Conservation (phyloP, 2,888 invertebrate genomes). For the Eledone cirrhosa region DNA sequence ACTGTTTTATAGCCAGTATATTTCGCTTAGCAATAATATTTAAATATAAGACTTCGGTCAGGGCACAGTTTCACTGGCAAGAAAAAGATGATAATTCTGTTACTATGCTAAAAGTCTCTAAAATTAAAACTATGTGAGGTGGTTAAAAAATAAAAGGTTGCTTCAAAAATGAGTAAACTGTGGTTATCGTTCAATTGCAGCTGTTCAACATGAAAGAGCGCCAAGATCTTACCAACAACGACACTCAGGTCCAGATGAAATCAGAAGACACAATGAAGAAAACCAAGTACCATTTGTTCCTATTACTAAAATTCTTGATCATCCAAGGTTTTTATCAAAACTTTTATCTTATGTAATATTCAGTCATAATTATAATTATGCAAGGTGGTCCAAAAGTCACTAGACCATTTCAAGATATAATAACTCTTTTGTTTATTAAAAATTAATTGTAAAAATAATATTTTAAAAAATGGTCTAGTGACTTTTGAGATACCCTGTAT, state of each 20-base stretch:
- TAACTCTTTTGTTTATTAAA: no score
- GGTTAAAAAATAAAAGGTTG: not conserved
- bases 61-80: no score
- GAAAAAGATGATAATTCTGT: not conserved
- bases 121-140: not conserved
- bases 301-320: conserved; percentile 21
- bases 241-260: conserved; percentile 45
- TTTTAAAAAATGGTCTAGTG: no score
- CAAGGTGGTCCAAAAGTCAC: no score
- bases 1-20: no score
- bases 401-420: no score
- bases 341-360: no score
- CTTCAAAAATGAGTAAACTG: not conserved
- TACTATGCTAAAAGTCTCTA: not conserved
- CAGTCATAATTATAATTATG: no score
- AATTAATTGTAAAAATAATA: no score
- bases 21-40: no score
- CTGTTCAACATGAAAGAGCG: conserved; percentile 90
- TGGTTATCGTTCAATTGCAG: conserved; percentile 70
- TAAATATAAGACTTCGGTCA: no score
- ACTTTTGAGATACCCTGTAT: no score
- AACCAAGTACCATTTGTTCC: conserved; percentile 28
- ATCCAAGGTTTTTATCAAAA: conserved; percentile 13
- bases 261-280: conserved; percentile 26
- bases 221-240: conserved; percentile 72